Conservation (phyloP, 2,113 vertebrate genomes). For the Campylomormyrus numenius region DNA sequence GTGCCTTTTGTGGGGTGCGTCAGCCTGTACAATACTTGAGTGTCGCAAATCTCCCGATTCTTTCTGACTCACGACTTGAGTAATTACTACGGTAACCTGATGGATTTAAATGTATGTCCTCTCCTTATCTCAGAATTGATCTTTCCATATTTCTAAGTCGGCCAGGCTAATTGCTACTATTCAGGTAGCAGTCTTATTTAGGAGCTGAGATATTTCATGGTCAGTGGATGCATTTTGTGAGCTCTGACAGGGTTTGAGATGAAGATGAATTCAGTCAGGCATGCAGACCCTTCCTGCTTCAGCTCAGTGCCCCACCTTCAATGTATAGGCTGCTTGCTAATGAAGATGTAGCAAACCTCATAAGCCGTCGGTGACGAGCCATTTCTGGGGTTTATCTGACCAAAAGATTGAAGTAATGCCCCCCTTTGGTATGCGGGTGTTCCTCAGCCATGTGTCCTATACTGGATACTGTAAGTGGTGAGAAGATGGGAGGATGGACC, state of each 20-base stretch:
- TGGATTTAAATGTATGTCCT: no score
- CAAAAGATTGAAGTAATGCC: conserved; percentile 42
- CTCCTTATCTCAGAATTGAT: not conserved
- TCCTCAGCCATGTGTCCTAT: not conserved
- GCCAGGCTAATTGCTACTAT: not conserved
- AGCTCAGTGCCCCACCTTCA: conserved; percentile 27
- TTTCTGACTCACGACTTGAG: not conserved
- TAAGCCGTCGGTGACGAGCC: conserved; percentile 46
- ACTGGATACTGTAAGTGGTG: not conserved
- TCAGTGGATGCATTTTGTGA: not conserved
- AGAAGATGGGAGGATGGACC: not conserved
- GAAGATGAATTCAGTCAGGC: conserved; percentile 32
- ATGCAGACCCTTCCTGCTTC: conserved; percentile 19
- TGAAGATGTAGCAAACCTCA: conserved; percentile 47
- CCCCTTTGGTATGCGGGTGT: not conserved
- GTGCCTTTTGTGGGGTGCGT: not conserved
- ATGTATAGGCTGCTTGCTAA: conserved; percentile 34
- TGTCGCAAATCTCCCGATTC: not conserved
- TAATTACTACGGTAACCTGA: not conserved
- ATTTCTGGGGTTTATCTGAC: conserved; percentile 43
- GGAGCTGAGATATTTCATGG: not conserved
- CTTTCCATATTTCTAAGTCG: not conserved
- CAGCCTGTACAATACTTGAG: not conserved
- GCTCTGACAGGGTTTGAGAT: conserved; percentile 20
- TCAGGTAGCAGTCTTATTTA: not conserved